Evolutionary conservation across 2,888 invertebrate species (phyloP).

Genomic region (Amblyteles armatorius): DNA sequence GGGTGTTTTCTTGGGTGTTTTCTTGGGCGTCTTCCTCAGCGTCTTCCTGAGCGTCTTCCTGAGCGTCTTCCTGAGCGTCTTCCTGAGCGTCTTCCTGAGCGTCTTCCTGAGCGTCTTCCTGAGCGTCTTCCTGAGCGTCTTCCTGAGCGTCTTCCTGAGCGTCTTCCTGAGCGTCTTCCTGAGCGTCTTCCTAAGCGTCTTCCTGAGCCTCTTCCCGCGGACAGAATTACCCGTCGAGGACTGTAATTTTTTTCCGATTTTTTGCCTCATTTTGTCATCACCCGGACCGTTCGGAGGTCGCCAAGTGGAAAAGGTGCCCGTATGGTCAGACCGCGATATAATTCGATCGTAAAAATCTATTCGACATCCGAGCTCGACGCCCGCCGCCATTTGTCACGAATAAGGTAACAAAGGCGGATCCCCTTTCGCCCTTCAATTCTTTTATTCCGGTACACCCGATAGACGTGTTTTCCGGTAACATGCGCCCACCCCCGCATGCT

Average conservation of each 20-base stretch:
- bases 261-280: not conserved
- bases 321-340: not conserved
- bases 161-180: no score
- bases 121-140: no score
- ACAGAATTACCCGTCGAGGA: no score
- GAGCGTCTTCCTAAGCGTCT: no score
- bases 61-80: no score
- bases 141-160: no score
- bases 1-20: no score
- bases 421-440: not conserved
- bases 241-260: not conserved
- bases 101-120: no score
- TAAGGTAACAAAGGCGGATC: not conserved
- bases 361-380: not conserved
- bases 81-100: no score
- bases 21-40: no score
- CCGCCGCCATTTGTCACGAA: not conserved
- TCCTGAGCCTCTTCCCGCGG: no score
- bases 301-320: not conserved
- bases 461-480: conserved; percentile 29
- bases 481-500: conserved; percentile 2
- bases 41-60: no score
- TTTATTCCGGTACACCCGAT: conserved; percentile 20
- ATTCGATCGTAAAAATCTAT: not conserved
- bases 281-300: not conserved